phyloP scores from a whole-genome alignment of 2,113 vertebrate species.

The Ctenodactylus gundi region DNA sequence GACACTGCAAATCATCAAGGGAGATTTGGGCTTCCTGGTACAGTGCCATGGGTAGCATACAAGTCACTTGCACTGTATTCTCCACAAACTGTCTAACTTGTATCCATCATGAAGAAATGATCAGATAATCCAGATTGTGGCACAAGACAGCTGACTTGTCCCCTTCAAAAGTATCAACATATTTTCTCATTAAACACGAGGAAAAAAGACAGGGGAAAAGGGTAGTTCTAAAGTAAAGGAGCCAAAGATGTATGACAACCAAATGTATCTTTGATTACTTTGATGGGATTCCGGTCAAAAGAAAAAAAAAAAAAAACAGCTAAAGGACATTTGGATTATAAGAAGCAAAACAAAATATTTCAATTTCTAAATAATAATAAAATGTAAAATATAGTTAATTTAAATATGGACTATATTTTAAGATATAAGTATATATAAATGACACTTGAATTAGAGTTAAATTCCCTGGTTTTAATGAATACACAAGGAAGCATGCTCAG shows the following conservation, averaged over 20 bases:
- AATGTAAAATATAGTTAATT: constrained; percentile 23
- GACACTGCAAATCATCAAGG: background rate
- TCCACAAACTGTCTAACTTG: background rate
- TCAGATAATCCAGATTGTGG: background rate
- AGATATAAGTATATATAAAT: background rate
- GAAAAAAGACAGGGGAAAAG: background rate
- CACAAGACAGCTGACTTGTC: background rate
- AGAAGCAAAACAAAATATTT: background rate
- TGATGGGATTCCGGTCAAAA: background rate
- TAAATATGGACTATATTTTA: background rate
- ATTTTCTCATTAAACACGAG: constrained; percentile 23
- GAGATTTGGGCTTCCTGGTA: background rate
- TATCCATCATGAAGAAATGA: background rate
- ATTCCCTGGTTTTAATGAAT: background rate
- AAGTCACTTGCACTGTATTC: background rate
- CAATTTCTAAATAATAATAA: background rate
- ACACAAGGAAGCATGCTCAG: background rate
- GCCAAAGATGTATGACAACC: background rate
- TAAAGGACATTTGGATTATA: background rate
- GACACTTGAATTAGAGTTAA: background rate
- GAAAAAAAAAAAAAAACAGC: background rate
- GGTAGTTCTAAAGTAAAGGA: background rate
- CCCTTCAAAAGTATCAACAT: background rate
- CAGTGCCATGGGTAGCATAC: background rate
- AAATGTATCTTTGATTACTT: background rate